These are phyloP conservation scores for Lepus timidus DNA, from an alignment of 2,113 vertebrate species.

Conservation along the genomic window DNA sequence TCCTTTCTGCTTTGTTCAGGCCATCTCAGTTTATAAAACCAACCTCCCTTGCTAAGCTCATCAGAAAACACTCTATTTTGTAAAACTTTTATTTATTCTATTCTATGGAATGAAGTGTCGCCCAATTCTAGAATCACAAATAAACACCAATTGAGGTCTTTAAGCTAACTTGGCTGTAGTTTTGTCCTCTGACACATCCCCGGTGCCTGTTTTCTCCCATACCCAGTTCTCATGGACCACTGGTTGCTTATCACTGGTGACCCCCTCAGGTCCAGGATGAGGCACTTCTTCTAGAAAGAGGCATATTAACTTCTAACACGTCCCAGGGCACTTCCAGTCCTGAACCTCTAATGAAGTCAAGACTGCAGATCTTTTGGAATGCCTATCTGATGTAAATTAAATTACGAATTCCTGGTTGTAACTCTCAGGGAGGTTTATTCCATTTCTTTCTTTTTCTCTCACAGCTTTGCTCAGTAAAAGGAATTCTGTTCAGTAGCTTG, in stretches of 20 bases:
- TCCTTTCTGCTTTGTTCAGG: background rate
- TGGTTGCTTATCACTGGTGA: background rate
- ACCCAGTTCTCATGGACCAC: background rate
- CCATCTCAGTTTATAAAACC: background rate
- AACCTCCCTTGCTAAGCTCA: background rate
- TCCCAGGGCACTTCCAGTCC: background rate
- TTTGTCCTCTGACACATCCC: background rate
- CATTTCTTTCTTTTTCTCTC: background rate
- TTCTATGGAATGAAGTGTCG: background rate
- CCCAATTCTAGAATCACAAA: background rate
- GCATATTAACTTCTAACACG: background rate
- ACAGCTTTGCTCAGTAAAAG: background rate
- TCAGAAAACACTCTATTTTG: background rate
- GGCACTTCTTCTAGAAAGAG: background rate
- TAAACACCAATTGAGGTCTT: background rate
- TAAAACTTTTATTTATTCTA: background rate
- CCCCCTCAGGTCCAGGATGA: background rate
- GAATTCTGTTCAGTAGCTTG: background rate
- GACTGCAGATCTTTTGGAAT: background rate
- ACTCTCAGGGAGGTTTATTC: background rate
- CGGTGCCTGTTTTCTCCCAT: background rate
- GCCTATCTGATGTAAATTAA: background rate
- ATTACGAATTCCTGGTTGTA: background rate
- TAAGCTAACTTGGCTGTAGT: background rate
- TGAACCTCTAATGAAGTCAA: background rate